phyloP scores from a whole-genome alignment of 2,113 vertebrate species.

The Rhizomys pruinosus region DNA sequence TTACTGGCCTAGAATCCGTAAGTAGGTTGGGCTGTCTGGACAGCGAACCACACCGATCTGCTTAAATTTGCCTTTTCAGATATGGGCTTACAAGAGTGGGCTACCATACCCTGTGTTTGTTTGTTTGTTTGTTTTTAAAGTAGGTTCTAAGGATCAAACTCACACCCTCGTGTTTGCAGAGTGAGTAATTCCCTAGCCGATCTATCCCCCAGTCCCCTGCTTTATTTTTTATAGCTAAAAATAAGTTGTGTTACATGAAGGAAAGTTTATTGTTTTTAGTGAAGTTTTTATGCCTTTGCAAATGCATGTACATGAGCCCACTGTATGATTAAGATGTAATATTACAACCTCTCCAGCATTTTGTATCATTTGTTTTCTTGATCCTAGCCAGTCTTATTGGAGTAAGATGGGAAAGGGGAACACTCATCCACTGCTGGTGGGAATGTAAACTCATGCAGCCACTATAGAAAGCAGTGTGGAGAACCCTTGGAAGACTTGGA shows the following conservation, averaged over 20 bases:
- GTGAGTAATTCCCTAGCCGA: neutral
- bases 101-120: neutral
- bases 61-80: neutral
- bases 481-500: no score
- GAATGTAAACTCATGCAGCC: no score
- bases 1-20: neutral
- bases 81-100: neutral
- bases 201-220: neutral
- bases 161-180: neutral
- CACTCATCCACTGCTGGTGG: no score
- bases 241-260: neutral
- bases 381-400: no score
- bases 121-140: neutral
- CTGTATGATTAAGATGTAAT: neutral
- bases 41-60: neutral
- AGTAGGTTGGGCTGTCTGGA: neutral
- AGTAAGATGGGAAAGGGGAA: no score
- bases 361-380: no score
- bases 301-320: neutral
- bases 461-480: no score
- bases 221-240: slow-evolving; percentile 34
- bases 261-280: neutral
- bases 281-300: neutral
- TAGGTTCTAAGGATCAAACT: neutral
- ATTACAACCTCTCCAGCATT: neutral